These are phyloP conservation scores for Cancer borealis DNA, from an alignment of 2,888 invertebrate genomes.

Conservation along the genomic window DNA sequence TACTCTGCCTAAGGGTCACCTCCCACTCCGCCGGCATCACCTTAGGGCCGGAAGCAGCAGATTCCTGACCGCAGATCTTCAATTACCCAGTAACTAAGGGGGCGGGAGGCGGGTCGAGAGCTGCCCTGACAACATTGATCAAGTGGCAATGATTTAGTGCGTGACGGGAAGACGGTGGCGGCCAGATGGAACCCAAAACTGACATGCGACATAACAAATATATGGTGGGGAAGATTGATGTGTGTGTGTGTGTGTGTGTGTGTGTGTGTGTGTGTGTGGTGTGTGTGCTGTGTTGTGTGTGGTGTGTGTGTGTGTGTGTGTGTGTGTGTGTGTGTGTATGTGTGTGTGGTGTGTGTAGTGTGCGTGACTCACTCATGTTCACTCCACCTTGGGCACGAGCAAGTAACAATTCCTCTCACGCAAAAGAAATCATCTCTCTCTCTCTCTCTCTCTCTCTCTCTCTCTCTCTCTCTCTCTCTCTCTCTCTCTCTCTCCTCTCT, in stretches of 20 bases:
- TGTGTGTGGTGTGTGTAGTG: not conserved
- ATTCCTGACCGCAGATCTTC: conserved; percentile 37
- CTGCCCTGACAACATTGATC: not conserved
- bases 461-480: conserved; percentile 49
- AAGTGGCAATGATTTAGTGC: not conserved
- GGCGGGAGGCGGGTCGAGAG: not conserved
- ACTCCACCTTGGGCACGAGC: not conserved
- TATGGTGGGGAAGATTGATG: not conserved
- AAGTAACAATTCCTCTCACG: not conserved
- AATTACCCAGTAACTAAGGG: conserved; percentile 7
- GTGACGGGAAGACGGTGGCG: not conserved
- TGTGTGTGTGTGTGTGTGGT: conserved; percentile 21
- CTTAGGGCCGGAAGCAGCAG: not conserved
- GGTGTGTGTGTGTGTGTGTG: not conserved
- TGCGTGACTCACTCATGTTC: conserved; percentile 23
- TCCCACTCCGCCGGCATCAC: not conserved
- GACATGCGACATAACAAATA: not conserved
- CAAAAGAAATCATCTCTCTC: conserved; percentile 4
- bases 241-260: not conserved
- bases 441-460: conserved; percentile 44
- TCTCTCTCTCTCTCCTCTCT: not conserved
- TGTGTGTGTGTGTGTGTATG: no score
- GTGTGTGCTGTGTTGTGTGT: conserved; percentile 17
- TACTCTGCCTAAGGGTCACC: not conserved
- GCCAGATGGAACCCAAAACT: not conserved